Base-by-base conservation (phyloP, 2,113 vertebrate genomes). In the Lutjanus erythropterus region DNA sequence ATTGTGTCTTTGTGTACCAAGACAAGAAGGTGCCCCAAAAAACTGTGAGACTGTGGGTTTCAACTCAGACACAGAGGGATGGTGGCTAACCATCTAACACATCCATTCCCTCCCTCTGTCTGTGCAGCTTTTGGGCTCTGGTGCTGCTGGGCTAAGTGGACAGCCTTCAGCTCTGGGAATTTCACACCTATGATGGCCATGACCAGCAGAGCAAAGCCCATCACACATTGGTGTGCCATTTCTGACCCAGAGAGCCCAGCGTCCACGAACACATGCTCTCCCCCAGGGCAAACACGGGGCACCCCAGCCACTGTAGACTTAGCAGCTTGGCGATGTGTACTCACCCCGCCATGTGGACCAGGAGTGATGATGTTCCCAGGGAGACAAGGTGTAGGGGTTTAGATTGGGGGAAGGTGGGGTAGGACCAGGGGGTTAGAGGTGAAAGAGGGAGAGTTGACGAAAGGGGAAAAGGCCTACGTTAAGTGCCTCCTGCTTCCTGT, bases 311-410 rank as follows among this genome's bases (percentile, higher is more conserved):
- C 61, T 93, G 92, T 93, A 78, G 91, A 94, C 86, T 89, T 95
- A 93, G 82, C 93, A 89, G 83, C 86, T 80, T 41, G 81, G 82
- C 89, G 91, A 93, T 94, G 93, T 95, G 93, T 95, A 94, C 89
- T 94, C 90, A 74, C 87, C 85, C 49, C 19, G 78, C 84, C 73
- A 85, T 92, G 93, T 83, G 71, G 92, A 89, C 75, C 74, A 59
- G 70, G 74, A 90, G 80, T 88, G 86, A 93, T 85, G 84, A 89
- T 85, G 86, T 94, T 94, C 92, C 93, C 95, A 94, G 91, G 89
- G 68, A 87, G 75, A 89, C 55, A 37, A 55, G 27, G 35, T 78
- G 72, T 83, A 67, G 50, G 67, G 62, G 33, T 62, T 71, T 58
- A 15, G 66, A n/a, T n/a, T 61, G 7, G 64, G 50, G 47, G 75